A percentile compares a stretch with the other conserved stretches of the same genome.
phyloP scores from a whole-genome alignment of 2,797 vertebrate genomes.

The Cephalopachus bancanus region DNA sequence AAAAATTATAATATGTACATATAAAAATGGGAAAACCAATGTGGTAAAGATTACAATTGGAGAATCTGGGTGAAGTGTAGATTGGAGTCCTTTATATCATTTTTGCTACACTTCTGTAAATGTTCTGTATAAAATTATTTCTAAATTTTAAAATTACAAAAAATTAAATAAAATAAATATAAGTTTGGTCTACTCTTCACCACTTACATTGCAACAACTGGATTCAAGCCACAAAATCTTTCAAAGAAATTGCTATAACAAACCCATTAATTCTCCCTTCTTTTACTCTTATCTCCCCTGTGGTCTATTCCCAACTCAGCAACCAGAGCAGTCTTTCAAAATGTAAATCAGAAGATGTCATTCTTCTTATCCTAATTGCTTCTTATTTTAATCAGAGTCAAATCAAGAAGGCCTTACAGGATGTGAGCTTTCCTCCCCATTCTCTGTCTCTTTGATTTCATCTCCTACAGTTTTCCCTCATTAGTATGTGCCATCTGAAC shows the following conservation, averaged over 20 bases:
- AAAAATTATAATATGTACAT: background rate
- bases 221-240: background rate
- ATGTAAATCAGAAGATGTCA: background rate
- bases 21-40: background rate
- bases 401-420: background rate
- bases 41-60: background rate
- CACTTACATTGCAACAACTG: background rate
- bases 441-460: background rate
- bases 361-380: background rate
- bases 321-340: background rate
- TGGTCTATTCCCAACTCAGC: background rate
- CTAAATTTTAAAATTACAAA: conserved; percentile 20
- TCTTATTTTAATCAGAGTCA: background rate
- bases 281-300: background rate
- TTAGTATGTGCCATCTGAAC: background rate
- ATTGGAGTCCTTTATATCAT: background rate
- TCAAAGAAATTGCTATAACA: background rate
- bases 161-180: background rate
- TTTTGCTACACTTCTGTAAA: background rate
- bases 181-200: background rate
- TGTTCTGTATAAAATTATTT: background rate
- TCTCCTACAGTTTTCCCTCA: background rate
- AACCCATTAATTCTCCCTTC: background rate
- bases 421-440: background rate
- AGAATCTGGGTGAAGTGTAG: background rate